These are phyloP conservation scores for Papilio elwesi DNA, from an alignment of 2,888 invertebrate genomes.

Conservation along the genomic window DNA sequence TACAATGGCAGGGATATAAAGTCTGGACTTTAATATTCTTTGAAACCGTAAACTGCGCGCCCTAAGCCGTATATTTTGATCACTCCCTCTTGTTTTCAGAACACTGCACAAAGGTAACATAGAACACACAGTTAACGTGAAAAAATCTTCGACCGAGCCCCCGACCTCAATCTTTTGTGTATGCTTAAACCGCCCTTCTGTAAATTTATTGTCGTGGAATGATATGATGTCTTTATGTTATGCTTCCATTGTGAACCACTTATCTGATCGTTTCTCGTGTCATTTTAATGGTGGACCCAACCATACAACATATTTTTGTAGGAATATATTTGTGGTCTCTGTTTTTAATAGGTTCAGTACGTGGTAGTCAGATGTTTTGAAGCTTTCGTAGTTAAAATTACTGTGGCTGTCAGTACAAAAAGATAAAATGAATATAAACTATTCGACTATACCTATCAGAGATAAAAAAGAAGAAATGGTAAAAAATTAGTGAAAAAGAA, in stretches of 20 bases:
- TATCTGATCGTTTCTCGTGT: constrained; percentile 79
- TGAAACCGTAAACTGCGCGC: constrained; percentile 46
- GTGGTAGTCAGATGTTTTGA: constrained; percentile 23
- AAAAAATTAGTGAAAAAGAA: no score
- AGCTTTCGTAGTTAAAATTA: constrained; percentile 3
- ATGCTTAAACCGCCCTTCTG: constrained; percentile 74
- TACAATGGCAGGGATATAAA: constrained; percentile 1
- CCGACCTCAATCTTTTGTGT: constrained; percentile 75
- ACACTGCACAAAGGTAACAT: constrained; percentile 67
- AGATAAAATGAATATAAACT: background rate
- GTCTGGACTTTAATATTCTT: constrained; percentile 6
- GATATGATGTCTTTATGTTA: constrained; percentile 83
- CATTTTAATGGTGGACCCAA: constrained; percentile 66
- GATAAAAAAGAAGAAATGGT: no score
- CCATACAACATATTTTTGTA: constrained; percentile 48
- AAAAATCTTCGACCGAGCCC: constrained; percentile 67
- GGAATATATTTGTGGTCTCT: constrained; percentile 39
- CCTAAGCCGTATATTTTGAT: constrained; percentile 68
- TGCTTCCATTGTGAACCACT: constrained; percentile 75
- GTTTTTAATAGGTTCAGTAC: constrained; percentile 37
- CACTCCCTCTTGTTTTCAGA: constrained; percentile 79
- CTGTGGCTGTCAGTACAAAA: background rate
- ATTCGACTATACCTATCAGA: no score
- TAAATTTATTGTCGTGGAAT: constrained; percentile 80
- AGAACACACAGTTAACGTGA: constrained; percentile 62